Evolutionary conservation across 2,797 vertebrate species (phyloP).

Genomic region (Pseudopleuronectes americanus): DNA sequence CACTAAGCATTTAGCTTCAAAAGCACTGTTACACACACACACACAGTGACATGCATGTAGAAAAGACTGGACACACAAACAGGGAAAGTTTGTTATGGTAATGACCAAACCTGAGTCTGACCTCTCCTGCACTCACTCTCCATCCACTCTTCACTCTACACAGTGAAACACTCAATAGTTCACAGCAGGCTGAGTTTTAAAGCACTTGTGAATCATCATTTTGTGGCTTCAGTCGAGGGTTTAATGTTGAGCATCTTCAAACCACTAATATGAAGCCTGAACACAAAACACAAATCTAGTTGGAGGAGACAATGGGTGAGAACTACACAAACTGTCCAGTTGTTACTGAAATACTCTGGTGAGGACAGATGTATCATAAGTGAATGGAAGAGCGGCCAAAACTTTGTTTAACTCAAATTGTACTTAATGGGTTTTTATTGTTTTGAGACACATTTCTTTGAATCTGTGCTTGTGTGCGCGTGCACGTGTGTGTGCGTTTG

Average conservation of each 20-base stretch:
- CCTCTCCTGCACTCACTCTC: too few species aligned
- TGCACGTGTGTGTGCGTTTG: not conserved
- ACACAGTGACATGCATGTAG: slow-evolving; percentile 25
- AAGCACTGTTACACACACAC: slow-evolving; percentile 25
- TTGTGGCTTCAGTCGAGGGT: too few species aligned
- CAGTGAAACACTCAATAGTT: too few species aligned
- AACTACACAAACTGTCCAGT: not conserved
- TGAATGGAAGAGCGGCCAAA: not conserved
- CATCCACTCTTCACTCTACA: too few species aligned
- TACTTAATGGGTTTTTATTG: too few species aligned
- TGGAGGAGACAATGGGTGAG: slow-evolving; percentile 13
- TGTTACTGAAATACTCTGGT: not conserved
- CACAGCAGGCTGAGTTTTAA: too few species aligned
- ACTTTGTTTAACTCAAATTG: not conserved
- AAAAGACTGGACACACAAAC: slow-evolving; percentile 21
- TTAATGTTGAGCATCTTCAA: too few species aligned
- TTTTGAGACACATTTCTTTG: not conserved
- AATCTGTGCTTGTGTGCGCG: slow-evolving; percentile 3
- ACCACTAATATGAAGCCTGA: too few species aligned
- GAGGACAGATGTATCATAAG: not conserved
- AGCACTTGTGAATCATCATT: too few species aligned
- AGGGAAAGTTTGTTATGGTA: not conserved
- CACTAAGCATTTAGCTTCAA: slow-evolving; percentile 23
- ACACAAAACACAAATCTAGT: slow-evolving; percentile 18
- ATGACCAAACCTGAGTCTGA: too few species aligned